A percentile compares a stretch with the other conserved stretches of the same genome.
These are phyloP conservation scores for Cydia strobilella DNA, from an alignment of 1,140 invertebrate species.

Conservation along the genomic window DNA sequence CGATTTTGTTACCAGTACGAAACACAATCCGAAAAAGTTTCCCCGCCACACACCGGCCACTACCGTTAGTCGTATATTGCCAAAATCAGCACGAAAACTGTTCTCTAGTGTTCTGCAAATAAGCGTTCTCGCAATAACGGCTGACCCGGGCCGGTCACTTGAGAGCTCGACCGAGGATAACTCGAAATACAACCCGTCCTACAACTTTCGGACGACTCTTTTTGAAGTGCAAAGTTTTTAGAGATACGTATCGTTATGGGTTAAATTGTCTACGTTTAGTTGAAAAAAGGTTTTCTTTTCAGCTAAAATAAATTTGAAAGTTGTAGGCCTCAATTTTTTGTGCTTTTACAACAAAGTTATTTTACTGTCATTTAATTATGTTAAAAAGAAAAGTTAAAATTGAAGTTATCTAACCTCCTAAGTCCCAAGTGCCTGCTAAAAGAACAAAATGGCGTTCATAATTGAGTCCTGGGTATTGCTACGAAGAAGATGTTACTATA, in stretches of 20 bases:
- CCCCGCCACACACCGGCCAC: slow-evolving; percentile 23
- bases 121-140: slow-evolving; percentile 58
- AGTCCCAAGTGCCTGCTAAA: too few relatives aligned
- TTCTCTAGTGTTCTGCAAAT: slow-evolving; percentile 65
- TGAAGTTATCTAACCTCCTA: too few relatives aligned
- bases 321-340: too few relatives aligned
- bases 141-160: slow-evolving; percentile 55
- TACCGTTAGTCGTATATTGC: slow-evolving; percentile 53
- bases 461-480: too few relatives aligned
- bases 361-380: too few relatives aligned
- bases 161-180: slow-evolving; percentile 58
- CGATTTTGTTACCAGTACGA: slow-evolving; percentile 16
- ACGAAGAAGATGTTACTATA: too few relatives aligned
- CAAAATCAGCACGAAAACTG: slow-evolving; percentile 62
- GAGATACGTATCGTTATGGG: slow-evolving; percentile 1
- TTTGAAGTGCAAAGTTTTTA: slow-evolving; percentile 60
- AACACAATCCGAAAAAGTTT: slow-evolving; percentile 36
- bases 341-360: too few relatives aligned
- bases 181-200: slow-evolving; percentile 56
- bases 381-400: too few relatives aligned
- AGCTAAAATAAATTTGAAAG: too few relatives aligned
- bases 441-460: too few relatives aligned
- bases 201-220: slow-evolving; percentile 65
- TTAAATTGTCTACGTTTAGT: not conserved
- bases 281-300: not conserved